phyloP scores from a whole-genome alignment of 92 coral and sea anemone species.

The Pocillopora grandis region DNA sequence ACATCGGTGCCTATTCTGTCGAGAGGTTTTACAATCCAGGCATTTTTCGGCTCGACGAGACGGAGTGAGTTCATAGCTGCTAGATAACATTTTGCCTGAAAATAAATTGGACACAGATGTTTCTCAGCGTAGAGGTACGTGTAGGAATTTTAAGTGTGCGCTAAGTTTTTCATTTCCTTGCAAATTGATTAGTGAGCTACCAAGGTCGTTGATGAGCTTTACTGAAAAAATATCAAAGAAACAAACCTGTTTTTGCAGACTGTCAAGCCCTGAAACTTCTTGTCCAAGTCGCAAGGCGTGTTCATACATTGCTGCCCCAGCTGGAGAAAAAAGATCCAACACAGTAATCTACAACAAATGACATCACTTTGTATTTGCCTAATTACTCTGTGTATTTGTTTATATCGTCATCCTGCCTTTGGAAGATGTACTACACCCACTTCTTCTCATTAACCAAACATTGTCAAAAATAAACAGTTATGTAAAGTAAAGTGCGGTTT shows the following conservation, averaged over 20 bases:
- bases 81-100: constrained; percentile 94
- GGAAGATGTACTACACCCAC: too few species aligned
- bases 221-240: background rate
- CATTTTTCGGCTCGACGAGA: constrained; percentile 86
- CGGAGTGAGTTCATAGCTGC: constrained; percentile 93
- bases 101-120: background rate
- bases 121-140: background rate
- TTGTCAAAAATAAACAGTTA: too few species aligned
- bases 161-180: too few species aligned
- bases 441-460: too few species aligned
- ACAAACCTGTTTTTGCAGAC: constrained; percentile 90
- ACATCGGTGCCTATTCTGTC: constrained; percentile 83
- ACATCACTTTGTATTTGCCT: background rate
- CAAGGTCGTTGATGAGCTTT: background rate
- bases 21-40: constrained; percentile 97
- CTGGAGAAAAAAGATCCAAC: constrained; percentile 43
- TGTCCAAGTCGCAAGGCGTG: constrained; percentile 92
- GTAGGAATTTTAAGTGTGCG: background rate
- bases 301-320: constrained; percentile 95
- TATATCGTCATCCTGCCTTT: too few species aligned
- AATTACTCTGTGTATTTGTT: background rate
- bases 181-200: too few species aligned
- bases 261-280: constrained; percentile 85
- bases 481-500: too few species aligned
- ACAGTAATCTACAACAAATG: background rate